Evolutionary conservation across 2,113 vertebrate genomes (phyloP).

Genomic region (Chaetops frenatus): DNA sequence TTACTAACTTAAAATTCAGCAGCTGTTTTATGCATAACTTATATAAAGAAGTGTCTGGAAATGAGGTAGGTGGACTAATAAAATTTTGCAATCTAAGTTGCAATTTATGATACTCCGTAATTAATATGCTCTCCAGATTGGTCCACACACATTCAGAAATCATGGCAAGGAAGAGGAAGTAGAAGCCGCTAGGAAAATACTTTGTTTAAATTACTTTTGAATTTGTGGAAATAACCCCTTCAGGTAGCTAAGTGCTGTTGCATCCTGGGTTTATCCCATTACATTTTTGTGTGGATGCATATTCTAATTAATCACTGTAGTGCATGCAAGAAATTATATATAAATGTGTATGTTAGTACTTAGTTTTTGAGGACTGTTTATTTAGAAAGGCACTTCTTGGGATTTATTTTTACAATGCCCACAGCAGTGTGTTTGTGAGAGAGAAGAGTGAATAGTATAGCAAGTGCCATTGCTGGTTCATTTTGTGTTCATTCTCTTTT

Average conservation of each 20-base stretch:
- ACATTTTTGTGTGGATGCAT: background rate
- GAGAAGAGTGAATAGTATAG: background rate
- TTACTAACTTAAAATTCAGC: slow-evolving; percentile 12
- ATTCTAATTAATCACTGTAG: background rate
- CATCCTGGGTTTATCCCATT: background rate
- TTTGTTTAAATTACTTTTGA: background rate
- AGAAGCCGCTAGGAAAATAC: background rate
- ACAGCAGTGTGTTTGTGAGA: background rate
- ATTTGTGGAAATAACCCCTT: background rate
- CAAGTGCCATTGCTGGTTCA: background rate
- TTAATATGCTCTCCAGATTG: background rate
- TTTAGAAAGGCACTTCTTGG: background rate
- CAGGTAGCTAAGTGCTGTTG: background rate
- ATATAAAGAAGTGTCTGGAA: background rate
- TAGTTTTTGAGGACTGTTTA: background rate
- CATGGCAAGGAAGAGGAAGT: background rate
- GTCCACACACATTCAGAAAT: background rate
- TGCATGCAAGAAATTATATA: background rate
- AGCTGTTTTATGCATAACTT: background rate
- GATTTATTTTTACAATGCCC: background rate
- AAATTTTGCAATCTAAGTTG: background rate
- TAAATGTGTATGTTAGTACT: background rate
- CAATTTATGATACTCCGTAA: background rate
- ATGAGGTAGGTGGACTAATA: background rate
- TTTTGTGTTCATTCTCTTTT: background rate